phyloP scores from a whole-genome alignment of 2,888 invertebrate species.

The Resseliella maxima region DNA sequence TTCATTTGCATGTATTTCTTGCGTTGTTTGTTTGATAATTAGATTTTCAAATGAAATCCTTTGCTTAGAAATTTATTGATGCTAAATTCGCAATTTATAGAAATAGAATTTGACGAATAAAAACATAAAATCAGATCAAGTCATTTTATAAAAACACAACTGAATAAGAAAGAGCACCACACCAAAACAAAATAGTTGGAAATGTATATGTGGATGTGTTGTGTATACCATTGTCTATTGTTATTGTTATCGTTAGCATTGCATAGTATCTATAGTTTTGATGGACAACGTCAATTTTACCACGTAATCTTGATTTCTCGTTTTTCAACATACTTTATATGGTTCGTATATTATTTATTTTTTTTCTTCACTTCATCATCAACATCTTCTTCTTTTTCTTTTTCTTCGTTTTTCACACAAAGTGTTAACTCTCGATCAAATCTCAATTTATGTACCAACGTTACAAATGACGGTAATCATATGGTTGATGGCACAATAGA shows the following conservation, averaged over 20 bases:
- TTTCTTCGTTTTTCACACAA: neutral
- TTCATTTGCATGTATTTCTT: neutral
- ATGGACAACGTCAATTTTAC: neutral
- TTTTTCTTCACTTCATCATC: neutral
- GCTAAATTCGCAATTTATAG: neutral
- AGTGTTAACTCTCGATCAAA: slow-evolving; percentile 28
- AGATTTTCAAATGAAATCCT: neutral
- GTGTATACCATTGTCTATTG: neutral
- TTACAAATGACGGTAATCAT: slow-evolving; percentile 38
- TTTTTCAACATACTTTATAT: neutral
- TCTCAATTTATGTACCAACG: neutral
- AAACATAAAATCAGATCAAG: neutral
- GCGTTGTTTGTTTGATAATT: neutral
- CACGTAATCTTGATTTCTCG: neutral
- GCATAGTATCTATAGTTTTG: neutral
- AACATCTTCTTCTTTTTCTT: too few species aligned
- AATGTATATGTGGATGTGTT: too few species aligned
- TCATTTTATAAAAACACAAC: too few species aligned
- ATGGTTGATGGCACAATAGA: slow-evolving; percentile 29
- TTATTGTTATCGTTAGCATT: neutral
- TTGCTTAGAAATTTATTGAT: neutral
- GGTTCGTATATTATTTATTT: neutral
- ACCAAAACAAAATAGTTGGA: neutral
- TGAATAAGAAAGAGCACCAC: too few species aligned
- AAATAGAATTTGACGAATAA: neutral